Evolutionary conservation across 2,888 invertebrate genomes (phyloP), one percentile per base, ranked within the genome.

Genomic region (Caenorhabditis sp.): DNA sequence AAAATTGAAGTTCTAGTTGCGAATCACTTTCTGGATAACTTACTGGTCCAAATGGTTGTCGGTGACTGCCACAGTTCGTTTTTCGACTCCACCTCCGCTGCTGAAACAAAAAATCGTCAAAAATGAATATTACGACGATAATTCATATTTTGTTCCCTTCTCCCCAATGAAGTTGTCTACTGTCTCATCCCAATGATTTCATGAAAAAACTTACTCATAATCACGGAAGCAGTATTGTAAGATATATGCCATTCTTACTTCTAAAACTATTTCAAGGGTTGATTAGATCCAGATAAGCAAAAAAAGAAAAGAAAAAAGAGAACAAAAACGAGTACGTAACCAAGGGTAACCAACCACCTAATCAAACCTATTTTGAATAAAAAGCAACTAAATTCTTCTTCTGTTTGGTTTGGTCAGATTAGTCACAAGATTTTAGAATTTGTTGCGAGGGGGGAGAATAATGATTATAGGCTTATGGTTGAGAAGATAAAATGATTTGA

Each of bases 81-180:
- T 67, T 36, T 75, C 75, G 43, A 64, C 65, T 25, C 68, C 65
- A 57, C 67, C 67, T 58, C 67, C 66, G 31, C 75, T 70, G 50
- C 75, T 75, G 70, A 63, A 74, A 68, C 27, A 69, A 56, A 0
- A 21, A 50, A 59, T 54, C n/a, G 14, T 10, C 14, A 43, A 43
- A 43, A 43, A 10, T 43, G 12, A 17, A 17, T 43, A 10, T 43
- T 17, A 43, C 2, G 3, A 43, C 10, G 3, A 43, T 43, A 3
- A 10, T 43, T 14, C 17, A 14, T 14, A 5, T 17, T 43, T 43
- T 43, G 5, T 43, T 43, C 3, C 43, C 14, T 7, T 31, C 10
- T 31, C 10, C 10, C 31, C 10, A 4, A 31, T 31, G 31, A 31
- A n/a, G n/a, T 31, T 31, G 10, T 31, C 31, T 31, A 7, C 31